Evolutionary conservation across 2,797 vertebrate genomes (phyloP), one percentile per base, ranked within the genome.

Genomic region (Aldrovandia affinis): DNA sequence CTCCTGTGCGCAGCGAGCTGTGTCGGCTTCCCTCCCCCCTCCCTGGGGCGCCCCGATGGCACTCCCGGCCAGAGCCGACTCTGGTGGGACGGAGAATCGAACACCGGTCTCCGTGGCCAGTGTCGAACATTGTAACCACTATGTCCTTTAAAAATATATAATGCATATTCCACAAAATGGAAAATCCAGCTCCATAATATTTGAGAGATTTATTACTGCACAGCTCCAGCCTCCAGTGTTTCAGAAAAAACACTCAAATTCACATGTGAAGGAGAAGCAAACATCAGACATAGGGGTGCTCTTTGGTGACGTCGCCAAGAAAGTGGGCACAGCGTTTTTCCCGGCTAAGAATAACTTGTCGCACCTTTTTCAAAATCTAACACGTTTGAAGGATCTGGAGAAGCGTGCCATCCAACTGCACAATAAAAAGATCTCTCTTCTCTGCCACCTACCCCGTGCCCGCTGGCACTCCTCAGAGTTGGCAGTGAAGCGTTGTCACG

Each of bases 321-420:
- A 39, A 54, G 36, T 15, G 36, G 20, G 15, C 9, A 20, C 7
- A 33, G 30, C 18, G 63, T 73, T 42, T 7, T 28, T n/a, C 25
- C 52, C 20, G 87, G 85, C 88, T 88, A 88, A 91, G 85, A 90
- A 91, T 93, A 94, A 92, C 86, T 81, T 89, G 92, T 94, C 87
- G 88, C 91, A 94, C 90, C 85, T 93, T 86, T 89, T 82, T 87
- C 81, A 89, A 90, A 94, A 92, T 1, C 39, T 88, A 93, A 87
- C 81, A 88, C 84, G 88, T 93, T 86, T 89, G 83, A 75, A 70
- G 20, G 54, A 20, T 36, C 52, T 36, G 54, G 79, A 59, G 36
- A 80, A 73, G 68, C 8, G 78, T 4, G 44, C 77, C 42, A 47
- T 6, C 75, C 75, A 22, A 7, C 18, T 47, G 30, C 10, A 25